Conservation (phyloP, 2,888 invertebrate genomes). For the Catonia carolina region DNA sequence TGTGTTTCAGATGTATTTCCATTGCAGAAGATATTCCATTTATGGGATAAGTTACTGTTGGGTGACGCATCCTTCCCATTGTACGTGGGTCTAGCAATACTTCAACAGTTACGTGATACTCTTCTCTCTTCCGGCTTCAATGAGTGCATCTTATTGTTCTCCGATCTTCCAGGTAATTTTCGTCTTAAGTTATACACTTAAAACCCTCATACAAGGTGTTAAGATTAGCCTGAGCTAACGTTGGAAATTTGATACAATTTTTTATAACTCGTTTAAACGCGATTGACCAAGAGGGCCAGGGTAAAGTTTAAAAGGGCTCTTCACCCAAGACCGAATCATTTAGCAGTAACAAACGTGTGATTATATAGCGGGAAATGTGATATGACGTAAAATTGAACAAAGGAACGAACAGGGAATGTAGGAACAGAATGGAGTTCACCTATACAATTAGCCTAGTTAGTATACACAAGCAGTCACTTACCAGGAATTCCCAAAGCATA, state of each 20-base stretch:
- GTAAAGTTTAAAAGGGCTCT: too few relatives aligned
- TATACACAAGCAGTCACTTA: too few relatives aligned
- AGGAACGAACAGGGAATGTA: too few relatives aligned
- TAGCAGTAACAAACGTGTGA: too few relatives aligned
- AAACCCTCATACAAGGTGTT: neutral
- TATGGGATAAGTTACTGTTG: conserved; percentile 94
- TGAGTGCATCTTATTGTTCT: conserved; percentile 95
- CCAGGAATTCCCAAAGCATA: too few relatives aligned
- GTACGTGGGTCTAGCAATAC: conserved; percentile 88
- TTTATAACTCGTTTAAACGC: too few relatives aligned
- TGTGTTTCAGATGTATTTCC: conserved; percentile 95
- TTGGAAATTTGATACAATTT: neutral
- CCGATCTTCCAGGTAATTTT: conserved; percentile 74
- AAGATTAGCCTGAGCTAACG: neutral
- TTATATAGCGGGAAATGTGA: too few relatives aligned
- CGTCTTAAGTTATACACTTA: neutral
- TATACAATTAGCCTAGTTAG: too few relatives aligned
- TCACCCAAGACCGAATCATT: too few relatives aligned
- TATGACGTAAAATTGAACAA: too few relatives aligned
- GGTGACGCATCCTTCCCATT: conserved; percentile 91
- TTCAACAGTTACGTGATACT: conserved; percentile 78
- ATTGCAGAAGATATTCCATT: conserved; percentile 91
- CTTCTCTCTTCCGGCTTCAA: conserved; percentile 90
- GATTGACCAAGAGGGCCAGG: too few relatives aligned
- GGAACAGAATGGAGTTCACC: too few relatives aligned